Percentiles rank a stretch among this genome's conserved stretches.
Conservation (phyloP, 2,797 vertebrate genomes). For the Urophycis tenuis region DNA sequence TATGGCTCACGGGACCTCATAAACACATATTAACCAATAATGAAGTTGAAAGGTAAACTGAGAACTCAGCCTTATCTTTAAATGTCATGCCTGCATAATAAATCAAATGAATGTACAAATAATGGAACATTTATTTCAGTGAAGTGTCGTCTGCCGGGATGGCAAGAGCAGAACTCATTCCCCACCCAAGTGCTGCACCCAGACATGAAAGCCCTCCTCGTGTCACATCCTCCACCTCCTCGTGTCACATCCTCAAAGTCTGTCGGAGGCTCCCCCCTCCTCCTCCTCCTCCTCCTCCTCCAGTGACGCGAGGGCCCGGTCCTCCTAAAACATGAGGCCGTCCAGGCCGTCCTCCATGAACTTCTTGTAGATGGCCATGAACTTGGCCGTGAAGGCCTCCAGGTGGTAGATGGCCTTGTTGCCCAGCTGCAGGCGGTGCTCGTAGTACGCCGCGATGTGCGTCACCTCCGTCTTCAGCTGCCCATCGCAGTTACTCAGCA, state of each 20-base stretch:
- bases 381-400: conserved; percentile 94
- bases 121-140: conserved; percentile 3
- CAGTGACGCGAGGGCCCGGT: not conserved
- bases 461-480: conserved; percentile 92
- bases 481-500: conserved; percentile 92
- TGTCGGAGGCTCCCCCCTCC: no score
- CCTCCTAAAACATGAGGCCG: conserved; percentile 82
- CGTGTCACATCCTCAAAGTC: not conserved
- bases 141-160: not conserved
- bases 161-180: not conserved
- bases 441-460: conserved; percentile 91
- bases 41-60: not conserved
- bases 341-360: conserved; percentile 98
- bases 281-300: not conserved
- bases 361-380: conserved; percentile 98
- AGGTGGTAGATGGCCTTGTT: conserved; percentile 96
- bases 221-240: not conserved
- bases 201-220: not conserved
- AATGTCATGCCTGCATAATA: not conserved
- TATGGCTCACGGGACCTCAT: not conserved
- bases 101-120: not conserved
- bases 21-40: not conserved
- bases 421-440: conserved; percentile 90
- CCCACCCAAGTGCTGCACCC: not conserved
- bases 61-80: not conserved